Evolutionary conservation across 2,797 vertebrate genomes (phyloP).

Genomic region (Poecilia wingei): DNA sequence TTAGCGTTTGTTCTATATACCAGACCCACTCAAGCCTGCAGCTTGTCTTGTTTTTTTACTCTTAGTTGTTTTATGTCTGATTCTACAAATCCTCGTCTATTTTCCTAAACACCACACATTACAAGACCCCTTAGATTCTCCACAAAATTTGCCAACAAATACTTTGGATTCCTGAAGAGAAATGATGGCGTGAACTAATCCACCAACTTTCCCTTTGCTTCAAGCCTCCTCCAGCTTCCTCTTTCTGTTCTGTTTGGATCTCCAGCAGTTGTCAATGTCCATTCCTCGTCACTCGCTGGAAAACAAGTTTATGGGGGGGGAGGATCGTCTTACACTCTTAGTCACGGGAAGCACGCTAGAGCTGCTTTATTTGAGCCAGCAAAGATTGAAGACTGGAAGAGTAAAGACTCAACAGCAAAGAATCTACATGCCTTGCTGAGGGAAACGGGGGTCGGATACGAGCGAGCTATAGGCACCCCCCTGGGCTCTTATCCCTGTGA

Average conservation of each 20-base stretch:
- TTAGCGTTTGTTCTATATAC: constrained; percentile 24
- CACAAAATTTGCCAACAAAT: neutral
- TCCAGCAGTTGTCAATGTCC: constrained; percentile 72
- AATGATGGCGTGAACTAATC: neutral
- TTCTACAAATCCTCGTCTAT: neutral
- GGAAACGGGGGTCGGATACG: constrained; percentile 10
- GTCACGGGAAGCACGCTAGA: constrained; percentile 57
- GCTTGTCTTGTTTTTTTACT: too few relatives aligned
- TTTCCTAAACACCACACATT: neutral
- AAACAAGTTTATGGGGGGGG: constrained; percentile 22
- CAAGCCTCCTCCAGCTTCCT: constrained; percentile 7
- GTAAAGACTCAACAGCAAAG: constrained; percentile 49
- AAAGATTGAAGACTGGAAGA: constrained; percentile 31
- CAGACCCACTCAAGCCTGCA: constrained; percentile 1
- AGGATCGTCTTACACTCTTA: constrained; percentile 70
- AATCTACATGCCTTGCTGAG: constrained; percentile 45
- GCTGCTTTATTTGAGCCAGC: constrained; percentile 53
- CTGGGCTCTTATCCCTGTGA: constrained; percentile 17
- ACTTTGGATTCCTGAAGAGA: neutral
- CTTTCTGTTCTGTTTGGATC: constrained; percentile 11
- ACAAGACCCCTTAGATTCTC: neutral
- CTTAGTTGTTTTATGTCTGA: neutral
- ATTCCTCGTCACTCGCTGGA: constrained; percentile 56
- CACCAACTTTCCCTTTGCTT: neutral
- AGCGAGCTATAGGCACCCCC: constrained; percentile 6